These are phyloP conservation scores for Holothuria glaberrima DNA, from an alignment of 35 echinoderm and acorn worm genomes.

Conservation along the genomic window DNA sequence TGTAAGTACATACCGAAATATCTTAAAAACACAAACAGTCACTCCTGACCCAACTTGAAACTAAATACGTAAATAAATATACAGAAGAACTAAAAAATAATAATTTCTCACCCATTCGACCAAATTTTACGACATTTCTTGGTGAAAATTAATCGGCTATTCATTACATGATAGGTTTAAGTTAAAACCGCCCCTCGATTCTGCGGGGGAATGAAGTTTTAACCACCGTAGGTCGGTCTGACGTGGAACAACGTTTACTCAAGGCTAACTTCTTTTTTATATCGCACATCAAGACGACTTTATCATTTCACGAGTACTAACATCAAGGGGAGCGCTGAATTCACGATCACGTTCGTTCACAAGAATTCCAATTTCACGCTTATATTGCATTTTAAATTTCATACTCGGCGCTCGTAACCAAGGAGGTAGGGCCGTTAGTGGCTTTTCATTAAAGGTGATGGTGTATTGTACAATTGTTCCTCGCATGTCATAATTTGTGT, in stretches of 20 bases:
- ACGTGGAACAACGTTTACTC: background rate
- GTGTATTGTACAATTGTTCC: slow-evolving; percentile 9
- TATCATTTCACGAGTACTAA: background rate
- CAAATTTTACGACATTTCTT: background rate
- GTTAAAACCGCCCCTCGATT: slow-evolving; percentile 4
- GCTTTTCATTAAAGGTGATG: slow-evolving; percentile 32
- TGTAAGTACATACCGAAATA: too few species aligned
- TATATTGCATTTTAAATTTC: slow-evolving; percentile 51
- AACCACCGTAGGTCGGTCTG: slow-evolving; percentile 1
- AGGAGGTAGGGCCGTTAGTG: slow-evolving; percentile 1
- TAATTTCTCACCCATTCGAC: too few species aligned
- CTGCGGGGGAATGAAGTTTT: background rate
- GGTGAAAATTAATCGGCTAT: slow-evolving; percentile 25
- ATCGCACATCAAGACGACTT: too few species aligned
- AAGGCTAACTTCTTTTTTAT: slow-evolving; percentile 19
- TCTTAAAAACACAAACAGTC: too few species aligned
- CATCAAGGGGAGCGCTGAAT: slow-evolving; percentile 42
- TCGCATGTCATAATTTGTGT: too few species aligned
- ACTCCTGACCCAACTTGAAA: too few species aligned
- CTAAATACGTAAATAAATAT: too few species aligned
- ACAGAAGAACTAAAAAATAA: too few species aligned
- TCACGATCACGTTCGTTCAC: slow-evolving; percentile 29
- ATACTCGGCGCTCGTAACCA: slow-evolving; percentile 21
- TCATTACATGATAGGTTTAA: slow-evolving; percentile 22
- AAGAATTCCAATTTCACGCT: slow-evolving; percentile 55